phyloP scores from a whole-genome alignment of 2,113 vertebrate species.

The Anarrhichthys ocellatus region DNA sequence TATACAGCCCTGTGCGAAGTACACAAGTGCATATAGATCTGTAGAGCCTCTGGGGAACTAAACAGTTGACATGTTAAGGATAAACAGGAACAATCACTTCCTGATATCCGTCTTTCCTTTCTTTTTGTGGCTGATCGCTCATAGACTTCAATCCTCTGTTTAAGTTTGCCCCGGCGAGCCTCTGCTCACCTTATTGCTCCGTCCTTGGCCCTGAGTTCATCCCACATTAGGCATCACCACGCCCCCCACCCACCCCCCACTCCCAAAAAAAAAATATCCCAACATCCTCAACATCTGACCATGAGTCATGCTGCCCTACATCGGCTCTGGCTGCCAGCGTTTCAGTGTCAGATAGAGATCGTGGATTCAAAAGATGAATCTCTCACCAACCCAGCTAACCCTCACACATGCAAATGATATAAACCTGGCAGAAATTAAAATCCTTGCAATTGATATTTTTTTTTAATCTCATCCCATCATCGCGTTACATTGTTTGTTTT shows the following conservation, averaged over 20 bases:
- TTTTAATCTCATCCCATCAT: not conserved
- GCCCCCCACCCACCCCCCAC: not conserved
- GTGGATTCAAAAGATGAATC: not conserved
- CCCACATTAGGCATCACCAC: not conserved
- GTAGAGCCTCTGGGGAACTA: slow-evolving; percentile 5
- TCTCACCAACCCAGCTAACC: not conserved
- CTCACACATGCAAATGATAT: not conserved
- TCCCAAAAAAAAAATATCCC: not conserved
- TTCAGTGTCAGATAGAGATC: not conserved
- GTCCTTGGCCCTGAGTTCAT: slow-evolving; percentile 47
- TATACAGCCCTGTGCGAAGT: slow-evolving; percentile 45
- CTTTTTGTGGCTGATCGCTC: not conserved
- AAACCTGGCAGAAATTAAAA: not conserved
- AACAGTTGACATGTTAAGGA: not conserved
- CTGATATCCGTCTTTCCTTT: not conserved
- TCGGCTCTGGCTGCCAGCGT: not conserved
- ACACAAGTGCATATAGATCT: slow-evolving; percentile 40
- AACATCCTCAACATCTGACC: not conserved
- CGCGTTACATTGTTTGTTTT: slow-evolving; percentile 5
- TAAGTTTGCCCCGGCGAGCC: not conserved
- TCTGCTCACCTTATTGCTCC: slow-evolving; percentile 55
- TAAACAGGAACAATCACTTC: not conserved
- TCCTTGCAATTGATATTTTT: not conserved
- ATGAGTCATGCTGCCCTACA: not conserved
- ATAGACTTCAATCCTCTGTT: not conserved